Evolutionary conservation across 2,888 invertebrate species (phyloP).

Genomic region (Autographa pulchrina): DNA sequence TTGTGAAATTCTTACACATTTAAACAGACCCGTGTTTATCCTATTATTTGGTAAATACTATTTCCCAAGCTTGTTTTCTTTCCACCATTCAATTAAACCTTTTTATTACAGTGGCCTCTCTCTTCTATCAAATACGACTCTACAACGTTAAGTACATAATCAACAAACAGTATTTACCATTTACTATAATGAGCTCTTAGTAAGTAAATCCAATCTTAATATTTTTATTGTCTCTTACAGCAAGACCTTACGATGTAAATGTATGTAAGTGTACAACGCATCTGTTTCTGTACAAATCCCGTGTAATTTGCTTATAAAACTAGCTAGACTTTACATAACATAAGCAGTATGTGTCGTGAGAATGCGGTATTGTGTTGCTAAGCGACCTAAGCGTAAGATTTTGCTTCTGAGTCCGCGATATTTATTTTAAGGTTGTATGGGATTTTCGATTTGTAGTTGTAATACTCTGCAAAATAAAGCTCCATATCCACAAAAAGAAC

Average conservation of each 20-base stretch:
- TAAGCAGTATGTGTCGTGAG: not conserved
- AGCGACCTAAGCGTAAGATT: not conserved
- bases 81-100: too few relatives aligned
- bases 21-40: too few relatives aligned
- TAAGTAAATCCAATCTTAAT: not conserved
- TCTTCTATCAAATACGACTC: too few relatives aligned
- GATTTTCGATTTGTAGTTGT: not conserved
- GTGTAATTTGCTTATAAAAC: constrained; percentile 2
- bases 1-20: too few relatives aligned
- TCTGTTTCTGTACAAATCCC: not conserved
- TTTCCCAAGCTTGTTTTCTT: too few relatives aligned
- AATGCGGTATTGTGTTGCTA: not conserved
- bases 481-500: too few relatives aligned
- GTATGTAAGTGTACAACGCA: not conserved
- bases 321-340: not conserved
- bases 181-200: too few relatives aligned
- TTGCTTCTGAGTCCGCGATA: not conserved
- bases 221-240: not conserved
- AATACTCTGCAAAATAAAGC: too few relatives aligned
- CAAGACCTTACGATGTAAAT: not conserved
- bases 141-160: too few relatives aligned
- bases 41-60: too few relatives aligned
- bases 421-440: not conserved
- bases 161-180: too few relatives aligned
- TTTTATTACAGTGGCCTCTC: too few relatives aligned